Base-by-base conservation (phyloP, 2,888 invertebrate genomes). In the Coenonympha arcania region DNA sequence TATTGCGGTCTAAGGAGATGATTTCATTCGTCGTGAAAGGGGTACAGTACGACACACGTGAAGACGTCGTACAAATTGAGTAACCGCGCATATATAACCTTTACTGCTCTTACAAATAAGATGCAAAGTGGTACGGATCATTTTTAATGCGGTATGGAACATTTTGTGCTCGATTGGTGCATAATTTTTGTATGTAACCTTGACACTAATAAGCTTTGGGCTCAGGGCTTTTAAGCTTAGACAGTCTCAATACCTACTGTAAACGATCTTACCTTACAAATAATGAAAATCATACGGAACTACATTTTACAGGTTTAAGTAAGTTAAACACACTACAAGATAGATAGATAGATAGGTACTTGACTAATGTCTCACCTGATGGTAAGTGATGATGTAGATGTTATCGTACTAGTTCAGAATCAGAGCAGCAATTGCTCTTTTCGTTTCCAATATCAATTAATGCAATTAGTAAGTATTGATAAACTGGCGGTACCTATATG, bases 1-100 rank as follows among this genome's bases (percentile, higher is more conserved):
- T 55, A 55, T 39, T 54, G 53, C 33, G 51, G 48, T 52, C 50
- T 45, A 39, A 37, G 43, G 48, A 54, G 55, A 57, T 57, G 49
- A 56, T 55, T 58, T 55, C 57, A 57, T 59, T 56, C 56, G 52
- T 39, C 48, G 45, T 45, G 52, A 56, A 55, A 56, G 57, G 55
- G 34, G 24, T 56, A 48, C 46, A 43, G 20, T 15, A 6, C 19
- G 16, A 39, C 30, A 50, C 42, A 19, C 28, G 11, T 24, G 37
- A 31, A 28, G 28, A 24, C 3, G 11, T 19, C n/a, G 6, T 9
- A n/a, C 8, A 9, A 9, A 1, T 24, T 11, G 39, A 33, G 46
- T 39, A 6, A 16, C 26, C 18, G 48, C 6, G 39, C 43, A 3
- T 50, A 52, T 34, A n/a, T 52, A 45, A 4, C 22, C 33, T 42